Percentiles rank a stretch among this genome's conserved stretches.
Conservation (phyloP, 2,113 vertebrate genomes). For the Oreochromis tanganicae region DNA sequence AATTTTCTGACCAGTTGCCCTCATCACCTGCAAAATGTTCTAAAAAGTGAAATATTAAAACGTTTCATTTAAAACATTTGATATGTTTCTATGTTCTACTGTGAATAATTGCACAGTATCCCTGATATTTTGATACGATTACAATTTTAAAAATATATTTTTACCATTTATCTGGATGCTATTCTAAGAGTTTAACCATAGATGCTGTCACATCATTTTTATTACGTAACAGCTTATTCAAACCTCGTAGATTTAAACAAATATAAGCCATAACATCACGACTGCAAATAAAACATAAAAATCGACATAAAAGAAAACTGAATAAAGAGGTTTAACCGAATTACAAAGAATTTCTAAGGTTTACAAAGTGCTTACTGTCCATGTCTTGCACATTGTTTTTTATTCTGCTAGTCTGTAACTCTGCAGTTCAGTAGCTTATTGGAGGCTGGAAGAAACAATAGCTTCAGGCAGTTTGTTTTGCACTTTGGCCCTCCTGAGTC, state of each 20-base stretch:
- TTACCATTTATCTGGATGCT: not conserved
- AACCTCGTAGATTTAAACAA: not conserved
- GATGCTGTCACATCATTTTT: not conserved
- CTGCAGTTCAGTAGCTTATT: not conserved
- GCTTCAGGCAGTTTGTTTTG: not conserved
- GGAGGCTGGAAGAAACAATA: not conserved
- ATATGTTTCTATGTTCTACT: not conserved
- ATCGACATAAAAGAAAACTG: not conserved
- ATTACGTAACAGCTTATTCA: not conserved
- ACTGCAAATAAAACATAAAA: not conserved
- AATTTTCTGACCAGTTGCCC: not conserved
- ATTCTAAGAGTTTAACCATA: not conserved
- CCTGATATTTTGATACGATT: not conserved
- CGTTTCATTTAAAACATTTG: fast-evolving
- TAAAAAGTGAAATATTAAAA: not conserved
- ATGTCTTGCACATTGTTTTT: not conserved
- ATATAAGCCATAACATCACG: not conserved
- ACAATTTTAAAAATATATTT: not conserved
- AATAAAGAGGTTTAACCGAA: not conserved
- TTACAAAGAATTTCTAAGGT: not conserved
- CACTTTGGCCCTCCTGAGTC: not conserved
- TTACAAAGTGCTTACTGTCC: not conserved
- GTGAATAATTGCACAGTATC: not conserved
- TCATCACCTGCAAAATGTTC: not conserved
- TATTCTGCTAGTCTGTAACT: not conserved